Base-by-base conservation (phyloP, 2,888 invertebrate species). In the Phaonia tiefii region DNA sequence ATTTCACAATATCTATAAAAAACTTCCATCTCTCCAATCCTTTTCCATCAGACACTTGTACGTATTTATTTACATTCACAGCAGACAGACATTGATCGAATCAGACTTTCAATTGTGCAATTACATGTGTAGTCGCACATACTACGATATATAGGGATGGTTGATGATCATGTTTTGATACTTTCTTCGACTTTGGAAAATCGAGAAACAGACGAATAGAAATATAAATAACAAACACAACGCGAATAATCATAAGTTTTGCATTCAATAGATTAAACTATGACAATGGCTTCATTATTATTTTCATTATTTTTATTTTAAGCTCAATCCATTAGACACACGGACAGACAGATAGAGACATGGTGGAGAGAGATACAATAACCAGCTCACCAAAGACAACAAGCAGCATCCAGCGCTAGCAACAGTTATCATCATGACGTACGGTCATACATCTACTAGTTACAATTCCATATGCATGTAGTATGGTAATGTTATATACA, bases 231-330 rank as follows among this genome's bases (percentile, higher is more conserved):
- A 31, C 31, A 31, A 31, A 31, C 31, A 31, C n/a, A 31, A 31
- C 31, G 8, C 31, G 15, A 1, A 42, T 44, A 54, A 80, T 75
- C 25, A 44, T 42, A 71, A 73, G 75, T 65, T 76, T 67, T 67
- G 63, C 54, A 76, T 69, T 76, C 51, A 76, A 76, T 75, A 70
- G 72, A 20, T 58, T 69, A 51, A 73, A 22, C 73, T 69, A 77
- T 77, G 71, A 77, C 80, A 77, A 73, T 80, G 31, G 72, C 46
- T 76, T 46, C 73, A 80, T 44, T 80, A 63, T 63, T 63, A 37
- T 63, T 58, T 63, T 42, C 63, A 37, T 20, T 63, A 42, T 63
- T 63, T 42, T 42, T 42, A 42, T 63, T 63, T 63, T 63, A 63
- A 63, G 42, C 20, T 17, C 39, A 7, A 71, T 11, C 37, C 20